Base-by-base conservation (phyloP, 2,888 invertebrate species). In the Phengaris arion region DNA sequence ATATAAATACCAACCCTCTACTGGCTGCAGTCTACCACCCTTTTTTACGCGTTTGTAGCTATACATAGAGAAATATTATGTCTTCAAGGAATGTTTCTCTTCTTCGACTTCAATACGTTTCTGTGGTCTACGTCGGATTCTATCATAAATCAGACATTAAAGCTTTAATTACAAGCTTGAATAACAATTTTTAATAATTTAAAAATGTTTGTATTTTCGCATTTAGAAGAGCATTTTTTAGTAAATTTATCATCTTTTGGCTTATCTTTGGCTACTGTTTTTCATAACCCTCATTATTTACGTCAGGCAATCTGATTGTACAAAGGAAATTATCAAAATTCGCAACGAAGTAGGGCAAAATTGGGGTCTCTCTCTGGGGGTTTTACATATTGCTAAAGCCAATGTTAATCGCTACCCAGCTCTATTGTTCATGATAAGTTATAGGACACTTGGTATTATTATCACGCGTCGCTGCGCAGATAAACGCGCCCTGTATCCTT, bases 271-370 rank as follows among this genome's bases (percentile, higher is more conserved):
- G 64, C 13, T 15, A 9, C 59, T 64, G 64, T 64, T 64, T 64
- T 64, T 64, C 64, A 64, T 64, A 13, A 35, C 64, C 64, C 64
- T 64, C 64, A 45, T 64, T 64, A 64, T 64, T 64, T 64, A 64
- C 35, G 59, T 59, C 59, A 7, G 15, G 10, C 64, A 35, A 64
- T 64, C 35, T 69, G 46, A 69, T 69, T 69, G 46, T 69, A 69
- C 69, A 69, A 48, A 69, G 69, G 69, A 69, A 35, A 72, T 70
- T 72, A 72, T 72, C 54, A 72, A 72, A 72, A 52, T 72, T 72
- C 35, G 52, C 72, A 52, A 51, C 72, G 52, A 72, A 72, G 54
- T 54, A 72, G 22, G 54, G 2, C 72, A 15, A 72, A 72, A 52
- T 72, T 72, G 72, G 72, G 72, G 52, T 72, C 22, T 7, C 15